Evolutionary conservation across 2,797 vertebrate genomes (phyloP), one percentile per base, ranked within the genome.

Genomic region (Chelon auratus): DNA sequence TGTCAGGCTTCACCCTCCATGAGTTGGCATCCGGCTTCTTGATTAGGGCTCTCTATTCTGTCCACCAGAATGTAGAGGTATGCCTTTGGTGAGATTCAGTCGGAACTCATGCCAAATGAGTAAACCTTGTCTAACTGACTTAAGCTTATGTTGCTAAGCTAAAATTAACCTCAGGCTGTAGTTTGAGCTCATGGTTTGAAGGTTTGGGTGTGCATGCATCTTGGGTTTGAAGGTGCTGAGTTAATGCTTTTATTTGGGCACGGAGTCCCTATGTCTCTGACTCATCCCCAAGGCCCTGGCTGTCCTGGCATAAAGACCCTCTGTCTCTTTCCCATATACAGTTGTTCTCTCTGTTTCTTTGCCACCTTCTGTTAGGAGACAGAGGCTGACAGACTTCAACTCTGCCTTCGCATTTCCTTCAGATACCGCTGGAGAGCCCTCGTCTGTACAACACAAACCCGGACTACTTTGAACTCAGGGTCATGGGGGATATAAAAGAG

Each of bases 321-420:
- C 52, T 18, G 4, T 72, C 68, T 67, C 37, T 57, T 36, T 50
- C 54, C 39, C 42, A 24, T 56, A 50, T 59, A 39, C 72, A 62
- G 52, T 76, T 71, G 56, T 75, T 75, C 40, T 68, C 64, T 82
- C 47, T 72, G 60, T 81, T 82, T 90, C 71, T 58, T 75, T 70
- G 80, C 83, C 88, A 90, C 88, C 88, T 92, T 89, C 82, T 89
- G 73, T 90, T 89, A 76, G 47, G 72, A 87, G 78, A 80, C 60
- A 22, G 77, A 58, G 53, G 64, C 73, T 86, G 86, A 77, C 74
- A 77, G 83, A 82, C 70, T 77, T 89, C 73, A 83, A 67, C 74
- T 79, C 75, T 80, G 68, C 67, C 62, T 60, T 74, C 81, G 81
- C 37, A 22, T 80, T 69, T 77, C 63, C 89, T 77, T 75, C 72